phyloP scores from a whole-genome alignment of 2,888 invertebrate species.

The Tachina grossa region DNA sequence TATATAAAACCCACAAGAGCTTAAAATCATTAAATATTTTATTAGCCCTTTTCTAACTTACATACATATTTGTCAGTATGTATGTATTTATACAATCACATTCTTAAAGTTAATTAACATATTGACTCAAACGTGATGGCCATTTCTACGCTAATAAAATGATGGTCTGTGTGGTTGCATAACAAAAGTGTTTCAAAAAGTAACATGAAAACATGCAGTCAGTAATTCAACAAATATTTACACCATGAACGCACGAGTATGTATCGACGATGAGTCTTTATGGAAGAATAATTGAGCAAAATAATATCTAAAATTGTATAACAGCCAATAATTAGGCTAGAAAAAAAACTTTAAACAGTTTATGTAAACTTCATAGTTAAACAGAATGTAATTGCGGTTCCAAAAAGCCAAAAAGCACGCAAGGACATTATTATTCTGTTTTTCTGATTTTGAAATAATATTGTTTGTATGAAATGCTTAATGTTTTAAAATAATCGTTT shows the following conservation, averaged over 20 bases:
- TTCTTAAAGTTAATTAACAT: constrained; percentile 55
- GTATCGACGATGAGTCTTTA: neutral
- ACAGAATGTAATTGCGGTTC: neutral
- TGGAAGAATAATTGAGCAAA: constrained; percentile 11
- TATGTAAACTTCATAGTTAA: constrained; percentile 11
- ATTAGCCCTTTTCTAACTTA: constrained; percentile 4
- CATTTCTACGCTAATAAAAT: constrained; percentile 38
- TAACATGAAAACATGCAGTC: neutral
- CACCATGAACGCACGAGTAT: neutral
- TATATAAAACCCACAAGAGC: constrained; percentile 30
- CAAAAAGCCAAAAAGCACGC: constrained; percentile 5
- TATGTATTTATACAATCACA: neutral
- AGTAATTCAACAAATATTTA: constrained; percentile 14
- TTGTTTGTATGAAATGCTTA: neutral
- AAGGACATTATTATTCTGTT: neutral
- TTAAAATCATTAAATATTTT: constrained; percentile 28
- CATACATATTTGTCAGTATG: neutral
- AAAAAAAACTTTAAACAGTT: neutral
- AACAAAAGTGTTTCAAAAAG: constrained; percentile 1
- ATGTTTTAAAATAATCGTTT: neutral
- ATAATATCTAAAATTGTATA: neutral
- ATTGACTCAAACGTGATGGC: constrained; percentile 41
- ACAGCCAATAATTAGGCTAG: neutral
- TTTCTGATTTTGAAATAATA: neutral
- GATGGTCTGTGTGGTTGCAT: neutral